Base-by-base conservation (phyloP, 2,797 vertebrate species). In the Psittacula derbiana region DNA sequence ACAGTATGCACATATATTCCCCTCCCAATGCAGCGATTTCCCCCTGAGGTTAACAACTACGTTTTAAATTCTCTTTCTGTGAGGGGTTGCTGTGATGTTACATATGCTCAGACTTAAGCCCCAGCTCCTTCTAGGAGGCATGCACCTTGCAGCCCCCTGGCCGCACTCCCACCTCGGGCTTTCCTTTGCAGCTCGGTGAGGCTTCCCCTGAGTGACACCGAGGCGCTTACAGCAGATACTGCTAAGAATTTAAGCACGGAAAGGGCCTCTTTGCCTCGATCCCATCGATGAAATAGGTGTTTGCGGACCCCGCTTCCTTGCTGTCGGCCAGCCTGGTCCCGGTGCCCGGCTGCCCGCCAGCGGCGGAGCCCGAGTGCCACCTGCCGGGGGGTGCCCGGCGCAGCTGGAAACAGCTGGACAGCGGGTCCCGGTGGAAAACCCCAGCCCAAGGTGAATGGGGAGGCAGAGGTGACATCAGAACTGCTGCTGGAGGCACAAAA, bases 31-130 rank as follows among this genome's bases (percentile, higher is more conserved):
- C 91, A 52, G 90, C 83, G 70, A 90, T 78, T 71, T 85, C 94
- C 90, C 88, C 85, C 46, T 38, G 96, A 90, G 97, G 96, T 83
- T 86, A 93, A 94, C 38, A 95, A 96, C 93, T 44, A 66, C 4
- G 64, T 83, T 96, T 97, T 93, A 90, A 96, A 97, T 93, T 90
- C 75, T 44, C 49, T 70, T 74, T 92, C 94, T 92, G 2, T 16
- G 91, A n/a, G 41, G 43, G 72, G 92, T 91, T 73, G 87, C 83
- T 4, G 76, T 0, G 71, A 21, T 21, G 20, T 12, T 4, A 25
- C 47, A 8, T 1, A 4, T 0, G 53, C 80, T 44, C 36, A 27
- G 82, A 11, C 31, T 0, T 0, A 2, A 49, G 13, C 21, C 30
- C 33, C 3, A 18, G 1, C 52, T 53, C 46, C 19, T 25, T 15